These are phyloP conservation scores for Drosophila cognata DNA, from an alignment of 2,888 invertebrate genomes.

Conservation along the genomic window DNA sequence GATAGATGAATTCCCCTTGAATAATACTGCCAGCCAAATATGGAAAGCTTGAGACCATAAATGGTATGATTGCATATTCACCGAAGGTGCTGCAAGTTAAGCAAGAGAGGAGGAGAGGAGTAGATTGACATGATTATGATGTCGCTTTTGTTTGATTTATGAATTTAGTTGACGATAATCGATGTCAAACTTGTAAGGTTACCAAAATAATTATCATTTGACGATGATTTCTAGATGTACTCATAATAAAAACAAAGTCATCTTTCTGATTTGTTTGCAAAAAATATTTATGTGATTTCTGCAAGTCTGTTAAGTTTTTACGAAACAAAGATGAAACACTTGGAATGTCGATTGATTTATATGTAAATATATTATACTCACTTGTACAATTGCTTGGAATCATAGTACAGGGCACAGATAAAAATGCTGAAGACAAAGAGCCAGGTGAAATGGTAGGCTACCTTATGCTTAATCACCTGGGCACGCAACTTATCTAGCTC, in stretches of 20 bases:
- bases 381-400: constrained; percentile 63
- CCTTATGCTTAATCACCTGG: constrained; percentile 57
- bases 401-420: constrained; percentile 67
- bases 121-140: not conserved
- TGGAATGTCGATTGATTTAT: not conserved
- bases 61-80: constrained; percentile 69
- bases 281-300: not conserved
- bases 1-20: constrained; percentile 83
- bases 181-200: not conserved
- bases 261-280: not conserved
- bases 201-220: not conserved
- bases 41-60: constrained; percentile 82
- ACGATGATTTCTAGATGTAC: not conserved
- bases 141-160: constrained; percentile 2
- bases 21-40: constrained; percentile 80
- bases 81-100: constrained; percentile 61
- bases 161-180: not conserved
- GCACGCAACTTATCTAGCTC: constrained; percentile 57
- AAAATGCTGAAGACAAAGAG: constrained; percentile 69
- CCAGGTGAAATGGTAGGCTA: constrained; percentile 73
- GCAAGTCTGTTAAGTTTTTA: not conserved
- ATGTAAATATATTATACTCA: constrained; percentile 51
- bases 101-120: not conserved
- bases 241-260: not conserved
- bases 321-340: not conserved